Evolutionary conservation across 2,888 invertebrate genomes (phyloP).

Genomic region (Scaptomyza polygonia): DNA sequence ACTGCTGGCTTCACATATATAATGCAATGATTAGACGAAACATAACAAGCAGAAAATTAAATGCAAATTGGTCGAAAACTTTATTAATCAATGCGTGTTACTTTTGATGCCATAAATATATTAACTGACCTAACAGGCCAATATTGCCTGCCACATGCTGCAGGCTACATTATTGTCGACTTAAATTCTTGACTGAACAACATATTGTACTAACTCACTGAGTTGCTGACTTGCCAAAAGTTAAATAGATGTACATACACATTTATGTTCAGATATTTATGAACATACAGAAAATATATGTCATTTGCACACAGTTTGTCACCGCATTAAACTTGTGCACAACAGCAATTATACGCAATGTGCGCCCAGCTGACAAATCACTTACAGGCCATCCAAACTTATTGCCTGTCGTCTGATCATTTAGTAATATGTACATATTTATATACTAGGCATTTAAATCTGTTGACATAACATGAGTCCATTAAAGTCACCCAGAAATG

Average conservation of each 20-base stretch:
- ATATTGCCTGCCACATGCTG: slow-evolving; percentile 22
- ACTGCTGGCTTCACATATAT: not conserved
- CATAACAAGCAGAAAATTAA: slow-evolving; percentile 11
- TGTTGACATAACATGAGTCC: slow-evolving; percentile 3
- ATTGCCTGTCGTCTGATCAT: slow-evolving; percentile 30
- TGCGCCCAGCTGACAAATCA: slow-evolving; percentile 51
- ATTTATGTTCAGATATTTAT: slow-evolving; percentile 4
- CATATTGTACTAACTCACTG: slow-evolving; percentile 10
- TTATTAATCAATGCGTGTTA: slow-evolving; percentile 34
- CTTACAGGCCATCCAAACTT: slow-evolving; percentile 40
- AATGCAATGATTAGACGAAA: slow-evolving; percentile 10
- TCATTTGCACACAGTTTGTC: slow-evolving; percentile 25
- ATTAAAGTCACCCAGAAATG: not conserved
- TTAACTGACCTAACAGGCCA: slow-evolving; percentile 43
- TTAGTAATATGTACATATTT: slow-evolving; percentile 10
- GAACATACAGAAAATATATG: slow-evolving; percentile 20
- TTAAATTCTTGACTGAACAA: slow-evolving; percentile 44
- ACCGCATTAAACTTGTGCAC: slow-evolving; percentile 23
- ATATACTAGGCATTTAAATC: slow-evolving; percentile 19
- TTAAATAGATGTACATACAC: not conserved
- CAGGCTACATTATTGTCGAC: slow-evolving; percentile 28
- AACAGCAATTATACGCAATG: slow-evolving; percentile 56
- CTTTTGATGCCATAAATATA: slow-evolving; percentile 42
- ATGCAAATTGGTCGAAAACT: slow-evolving; percentile 20
- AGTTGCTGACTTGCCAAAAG: slow-evolving; percentile 40